Evolutionary conservation across 2,888 invertebrate species (phyloP).

Genomic region (Operophtera brumata): DNA sequence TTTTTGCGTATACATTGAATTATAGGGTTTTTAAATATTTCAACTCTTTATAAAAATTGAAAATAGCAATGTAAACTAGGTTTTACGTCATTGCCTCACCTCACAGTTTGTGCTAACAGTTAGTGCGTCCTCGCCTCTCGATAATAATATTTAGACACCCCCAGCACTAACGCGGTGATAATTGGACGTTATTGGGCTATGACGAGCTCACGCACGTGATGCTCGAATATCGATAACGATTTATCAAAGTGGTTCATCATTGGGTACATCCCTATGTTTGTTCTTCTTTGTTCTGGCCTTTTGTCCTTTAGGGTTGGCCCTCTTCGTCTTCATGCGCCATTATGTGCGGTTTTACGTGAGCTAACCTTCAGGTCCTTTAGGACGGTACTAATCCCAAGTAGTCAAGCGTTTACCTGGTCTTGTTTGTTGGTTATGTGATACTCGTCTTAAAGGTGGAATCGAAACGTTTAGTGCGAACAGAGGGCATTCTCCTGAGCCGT

Average conservation of each 20-base stretch:
- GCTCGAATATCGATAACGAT: slow-evolving; percentile 12
- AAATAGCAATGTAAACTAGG: not conserved
- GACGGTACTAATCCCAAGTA: too few relatives aligned
- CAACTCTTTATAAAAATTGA: not conserved
- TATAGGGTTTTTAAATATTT: not conserved
- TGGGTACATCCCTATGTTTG: not conserved
- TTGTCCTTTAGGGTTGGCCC: too few relatives aligned
- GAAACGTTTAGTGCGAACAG: too few relatives aligned
- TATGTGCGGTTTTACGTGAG: too few relatives aligned
- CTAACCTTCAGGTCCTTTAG: too few relatives aligned
- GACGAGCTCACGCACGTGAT: slow-evolving; percentile 40
- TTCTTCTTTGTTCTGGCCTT: too few relatives aligned
- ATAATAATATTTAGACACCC: slow-evolving; percentile 49
- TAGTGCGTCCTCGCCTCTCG: slow-evolving; percentile 46
- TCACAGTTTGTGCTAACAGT: slow-evolving; percentile 44
- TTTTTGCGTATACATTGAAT: too few relatives aligned
- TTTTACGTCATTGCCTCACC: slow-evolving; percentile 38
- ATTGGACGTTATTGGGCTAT: slow-evolving; percentile 40
- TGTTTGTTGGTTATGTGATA: too few relatives aligned
- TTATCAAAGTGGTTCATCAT: not conserved
- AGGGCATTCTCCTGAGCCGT: too few relatives aligned
- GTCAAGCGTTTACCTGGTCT: too few relatives aligned
- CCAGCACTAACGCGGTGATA: slow-evolving; percentile 53
- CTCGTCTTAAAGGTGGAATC: too few relatives aligned
- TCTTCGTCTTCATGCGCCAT: too few relatives aligned